phyloP scores from a whole-genome alignment of 2,113 vertebrate species.

The Elachura formosa region DNA sequence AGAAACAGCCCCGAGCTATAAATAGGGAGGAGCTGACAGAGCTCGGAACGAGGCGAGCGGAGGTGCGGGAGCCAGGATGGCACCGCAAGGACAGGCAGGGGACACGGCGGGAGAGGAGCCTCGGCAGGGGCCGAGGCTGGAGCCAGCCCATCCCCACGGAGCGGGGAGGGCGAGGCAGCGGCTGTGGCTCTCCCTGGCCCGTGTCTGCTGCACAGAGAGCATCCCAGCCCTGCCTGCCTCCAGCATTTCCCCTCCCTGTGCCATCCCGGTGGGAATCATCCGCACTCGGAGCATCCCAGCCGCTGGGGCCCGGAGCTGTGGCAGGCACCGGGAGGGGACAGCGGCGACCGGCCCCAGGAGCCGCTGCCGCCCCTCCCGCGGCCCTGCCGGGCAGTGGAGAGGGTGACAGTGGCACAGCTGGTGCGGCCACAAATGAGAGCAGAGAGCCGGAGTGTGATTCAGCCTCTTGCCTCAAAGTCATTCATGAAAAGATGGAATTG shows the following conservation, averaged over 20 bases:
- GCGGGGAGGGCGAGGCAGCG: rapidly evolving
- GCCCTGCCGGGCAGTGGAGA: not conserved
- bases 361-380: not conserved
- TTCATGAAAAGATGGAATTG: constrained; percentile 12
- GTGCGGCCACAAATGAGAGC: not conserved
- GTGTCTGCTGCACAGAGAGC: not conserved
- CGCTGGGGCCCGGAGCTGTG: not conserved
- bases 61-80: not conserved
- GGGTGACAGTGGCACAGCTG: not conserved
- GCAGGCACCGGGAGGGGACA: rapidly evolving
- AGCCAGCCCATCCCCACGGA: not conserved
- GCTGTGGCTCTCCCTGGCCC: not conserved
- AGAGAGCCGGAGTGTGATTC: not conserved
- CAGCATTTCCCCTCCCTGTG: rapidly evolving
- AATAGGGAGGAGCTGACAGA: not conserved
- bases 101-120: not conserved
- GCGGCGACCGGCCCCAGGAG: not conserved
- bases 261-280: not conserved
- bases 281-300: rapidly evolving
- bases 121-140: not conserved
- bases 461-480: not conserved
- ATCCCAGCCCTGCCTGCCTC: not conserved
- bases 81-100: not conserved
- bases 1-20: constrained; percentile 51
- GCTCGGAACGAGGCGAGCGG: not conserved